Evolutionary conservation across 2,113 vertebrate genomes (phyloP).

Genomic region (Vicugna pacos): DNA sequence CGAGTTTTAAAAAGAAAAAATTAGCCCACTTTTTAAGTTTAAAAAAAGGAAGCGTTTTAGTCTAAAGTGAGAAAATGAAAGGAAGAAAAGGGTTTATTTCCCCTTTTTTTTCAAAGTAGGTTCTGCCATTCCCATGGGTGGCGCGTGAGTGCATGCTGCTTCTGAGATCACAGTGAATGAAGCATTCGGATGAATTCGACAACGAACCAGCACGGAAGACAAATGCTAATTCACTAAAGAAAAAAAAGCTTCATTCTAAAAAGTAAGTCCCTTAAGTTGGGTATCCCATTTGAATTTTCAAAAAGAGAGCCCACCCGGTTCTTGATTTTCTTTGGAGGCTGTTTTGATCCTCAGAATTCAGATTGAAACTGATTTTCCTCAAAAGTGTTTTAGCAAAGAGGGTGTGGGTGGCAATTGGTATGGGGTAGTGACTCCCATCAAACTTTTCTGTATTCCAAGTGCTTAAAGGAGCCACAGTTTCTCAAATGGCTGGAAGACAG

Average conservation of each 20-base stretch:
- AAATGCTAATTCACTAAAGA: conserved; percentile 45
- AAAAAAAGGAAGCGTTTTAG: conserved; percentile 24
- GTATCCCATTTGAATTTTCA: background rate
- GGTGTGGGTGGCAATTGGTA: background rate
- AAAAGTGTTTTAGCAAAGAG: conserved; percentile 14
- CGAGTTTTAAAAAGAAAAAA: conserved; percentile 33
- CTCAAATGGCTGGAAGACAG: background rate
- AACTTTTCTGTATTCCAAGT: background rate
- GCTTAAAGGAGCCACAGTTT: background rate
- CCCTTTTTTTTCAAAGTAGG: background rate
- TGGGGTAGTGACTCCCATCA: background rate
- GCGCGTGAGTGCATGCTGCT: background rate
- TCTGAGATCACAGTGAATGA: conserved; percentile 44
- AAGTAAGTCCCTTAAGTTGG: background rate
- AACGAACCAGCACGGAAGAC: background rate
- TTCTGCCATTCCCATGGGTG: background rate
- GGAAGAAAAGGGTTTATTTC: background rate
- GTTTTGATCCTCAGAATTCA: conserved; percentile 55
- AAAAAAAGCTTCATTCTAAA: conserved; percentile 21
- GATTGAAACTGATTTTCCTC: background rate
- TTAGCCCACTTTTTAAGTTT: conserved; percentile 30
- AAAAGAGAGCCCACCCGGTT: conserved; percentile 13
- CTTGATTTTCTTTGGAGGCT: conserved; percentile 44
- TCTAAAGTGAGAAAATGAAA: conserved; percentile 47
- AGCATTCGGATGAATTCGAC: background rate